Percentiles rank a stretch among this genome's conserved stretches.
Evolutionary conservation across 2,113 vertebrate species (phyloP).

Genomic region (Colius striatus): DNA sequence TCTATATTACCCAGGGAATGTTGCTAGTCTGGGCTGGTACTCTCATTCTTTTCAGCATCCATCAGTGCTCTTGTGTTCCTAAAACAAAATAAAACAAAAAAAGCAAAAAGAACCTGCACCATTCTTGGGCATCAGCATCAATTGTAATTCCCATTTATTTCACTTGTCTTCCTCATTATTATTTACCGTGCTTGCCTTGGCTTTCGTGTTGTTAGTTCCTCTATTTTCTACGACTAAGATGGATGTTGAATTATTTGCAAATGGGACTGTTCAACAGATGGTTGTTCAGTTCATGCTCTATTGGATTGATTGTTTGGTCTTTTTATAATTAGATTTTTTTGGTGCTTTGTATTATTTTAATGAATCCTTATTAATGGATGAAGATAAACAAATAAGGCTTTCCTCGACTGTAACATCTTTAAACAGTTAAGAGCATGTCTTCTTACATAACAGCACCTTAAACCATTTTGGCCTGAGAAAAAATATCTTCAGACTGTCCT

Average conservation of each 20-base stretch:
- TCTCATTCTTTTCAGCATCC: neutral
- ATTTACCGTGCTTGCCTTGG: neutral
- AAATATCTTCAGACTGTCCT: neutral
- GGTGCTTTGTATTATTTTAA: conserved; percentile 67
- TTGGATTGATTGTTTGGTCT: conserved; percentile 51
- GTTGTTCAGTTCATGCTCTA: conserved; percentile 53
- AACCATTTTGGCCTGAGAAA: conserved; percentile 16
- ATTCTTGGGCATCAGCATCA: neutral
- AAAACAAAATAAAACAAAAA: too few species aligned
- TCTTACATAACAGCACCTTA: neutral
- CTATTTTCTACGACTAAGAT: neutral
- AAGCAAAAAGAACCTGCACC: neutral
- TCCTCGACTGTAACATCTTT: neutral
- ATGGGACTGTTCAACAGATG: conserved; percentile 54
- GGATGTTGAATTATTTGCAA: conserved; percentile 47
- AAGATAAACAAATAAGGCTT: conserved; percentile 30
- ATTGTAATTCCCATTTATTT: neutral
- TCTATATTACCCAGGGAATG: neutral
- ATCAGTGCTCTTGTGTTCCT: neutral
- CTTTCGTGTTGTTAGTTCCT: neutral
- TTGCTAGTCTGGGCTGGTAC: neutral
- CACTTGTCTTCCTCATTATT: neutral
- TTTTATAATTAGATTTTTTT: conserved; percentile 58
- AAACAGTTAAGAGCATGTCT: neutral
- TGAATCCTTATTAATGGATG: conserved; percentile 53